Evolutionary conservation across 1,140 invertebrate genomes (phyloP).

Genomic region (Hyles euphorbiae): DNA sequence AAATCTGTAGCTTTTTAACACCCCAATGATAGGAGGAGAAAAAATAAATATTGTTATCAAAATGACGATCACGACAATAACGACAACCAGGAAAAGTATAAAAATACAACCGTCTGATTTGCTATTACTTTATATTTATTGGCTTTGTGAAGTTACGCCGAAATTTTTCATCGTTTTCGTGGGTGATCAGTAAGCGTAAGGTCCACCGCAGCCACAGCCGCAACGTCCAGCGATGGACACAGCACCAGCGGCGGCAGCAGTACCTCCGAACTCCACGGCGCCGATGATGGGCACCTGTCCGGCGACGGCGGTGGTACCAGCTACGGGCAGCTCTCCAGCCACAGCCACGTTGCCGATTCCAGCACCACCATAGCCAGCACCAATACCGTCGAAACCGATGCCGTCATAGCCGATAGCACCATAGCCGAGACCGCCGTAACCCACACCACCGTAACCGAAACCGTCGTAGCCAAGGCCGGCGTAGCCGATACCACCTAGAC

Average conservation of each 20-base stretch:
- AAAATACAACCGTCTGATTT: too few species aligned
- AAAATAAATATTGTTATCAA: too few species aligned
- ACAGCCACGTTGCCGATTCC: constrained; percentile 15
- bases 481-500: neutral
- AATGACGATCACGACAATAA: too few species aligned
- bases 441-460: constrained; percentile 8
- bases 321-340: constrained; percentile 18
- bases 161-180: too few species aligned
- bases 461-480: constrained; percentile 4
- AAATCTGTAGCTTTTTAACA: too few species aligned
- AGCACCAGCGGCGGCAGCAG: constrained; percentile 15
- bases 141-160: too few species aligned
- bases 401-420: constrained; percentile 8
- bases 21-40: too few species aligned
- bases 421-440: constrained; percentile 7
- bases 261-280: constrained; percentile 22
- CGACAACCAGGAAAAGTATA: too few species aligned
- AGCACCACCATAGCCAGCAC: constrained; percentile 5
- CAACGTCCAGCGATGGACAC: constrained; percentile 25
- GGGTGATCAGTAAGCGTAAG: too few species aligned
- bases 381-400: constrained; percentile 15
- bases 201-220: constrained; percentile 16
- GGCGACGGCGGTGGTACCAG: constrained; percentile 17
- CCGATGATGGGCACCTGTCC: constrained; percentile 26
- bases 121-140: too few species aligned